Percentiles rank a stretch among this genome's conserved stretches.
Evolutionary conservation across 2,113 vertebrate species (phyloP).

Genomic region (Rhinopomastus cyanomelas): DNA sequence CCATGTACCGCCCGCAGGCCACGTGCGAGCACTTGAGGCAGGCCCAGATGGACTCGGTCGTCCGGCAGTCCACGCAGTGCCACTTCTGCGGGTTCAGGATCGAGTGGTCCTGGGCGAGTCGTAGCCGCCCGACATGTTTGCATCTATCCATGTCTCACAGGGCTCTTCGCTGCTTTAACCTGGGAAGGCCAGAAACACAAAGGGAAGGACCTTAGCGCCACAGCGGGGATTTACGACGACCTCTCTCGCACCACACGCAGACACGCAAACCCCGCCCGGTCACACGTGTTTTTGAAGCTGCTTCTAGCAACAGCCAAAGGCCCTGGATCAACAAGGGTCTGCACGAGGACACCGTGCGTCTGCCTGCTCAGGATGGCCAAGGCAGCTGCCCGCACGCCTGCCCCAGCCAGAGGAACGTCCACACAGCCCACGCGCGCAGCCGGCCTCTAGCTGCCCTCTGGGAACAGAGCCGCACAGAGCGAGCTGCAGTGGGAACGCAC

Average conservation of each 20-base stretch:
- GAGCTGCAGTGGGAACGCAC: background rate
- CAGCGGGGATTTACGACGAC: too few relatives aligned
- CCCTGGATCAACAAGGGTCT: background rate
- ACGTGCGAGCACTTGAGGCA: slow-evolving; percentile 98
- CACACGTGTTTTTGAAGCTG: background rate
- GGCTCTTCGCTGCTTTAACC: slow-evolving; percentile 64
- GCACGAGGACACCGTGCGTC: background rate
- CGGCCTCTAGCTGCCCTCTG: slow-evolving; percentile 30
- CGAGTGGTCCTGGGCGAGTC: slow-evolving; percentile 95
- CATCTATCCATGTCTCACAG: slow-evolving; percentile 94
- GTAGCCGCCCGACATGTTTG: slow-evolving; percentile 96
- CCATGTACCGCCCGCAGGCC: slow-evolving; percentile 93
- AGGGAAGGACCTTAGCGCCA: background rate
- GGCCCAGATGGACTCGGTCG: slow-evolving; percentile 94
- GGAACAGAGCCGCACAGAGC: background rate
- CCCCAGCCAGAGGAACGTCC: background rate
- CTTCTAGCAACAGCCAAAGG: background rate
- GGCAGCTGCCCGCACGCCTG: background rate
- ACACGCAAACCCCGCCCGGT: too few relatives aligned
- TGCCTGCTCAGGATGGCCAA: background rate
- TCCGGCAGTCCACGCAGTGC: slow-evolving; percentile 90
- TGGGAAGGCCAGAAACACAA: background rate
- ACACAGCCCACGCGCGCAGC: background rate
- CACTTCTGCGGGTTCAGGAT: slow-evolving; percentile 99
- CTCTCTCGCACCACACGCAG: too few relatives aligned